Conservation (phyloP, 2,888 invertebrate species). For the Nemapogon koenigi region DNA sequence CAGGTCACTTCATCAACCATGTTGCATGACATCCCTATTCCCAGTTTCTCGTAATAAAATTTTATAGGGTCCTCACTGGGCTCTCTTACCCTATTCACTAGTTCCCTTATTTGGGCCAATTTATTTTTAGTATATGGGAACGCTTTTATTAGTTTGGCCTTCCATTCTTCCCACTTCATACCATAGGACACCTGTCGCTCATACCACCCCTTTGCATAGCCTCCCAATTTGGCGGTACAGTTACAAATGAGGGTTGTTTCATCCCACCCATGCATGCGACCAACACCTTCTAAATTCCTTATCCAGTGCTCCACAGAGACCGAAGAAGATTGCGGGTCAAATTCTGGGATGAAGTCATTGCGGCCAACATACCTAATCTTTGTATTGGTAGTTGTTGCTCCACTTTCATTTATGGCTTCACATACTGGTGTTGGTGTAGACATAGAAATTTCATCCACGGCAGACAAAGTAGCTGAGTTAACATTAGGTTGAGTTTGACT, state of each 20-base stretch:
- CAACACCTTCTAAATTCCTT: constrained; percentile 15
- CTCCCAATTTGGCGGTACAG: constrained; percentile 16
- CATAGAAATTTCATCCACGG: not conserved
- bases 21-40: constrained; percentile 15
- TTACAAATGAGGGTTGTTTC: constrained; percentile 17
- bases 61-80: constrained; percentile 14
- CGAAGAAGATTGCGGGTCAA: constrained; percentile 13
- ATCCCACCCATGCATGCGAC: constrained; percentile 18
- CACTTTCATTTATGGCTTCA: not conserved
- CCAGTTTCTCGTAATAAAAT: constrained; percentile 16
- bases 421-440: not conserved
- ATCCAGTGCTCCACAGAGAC: constrained; percentile 18
- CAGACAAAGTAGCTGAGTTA: not conserved
- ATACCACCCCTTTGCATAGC: constrained; percentile 19
- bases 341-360: constrained; percentile 14
- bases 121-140: constrained; percentile 15
- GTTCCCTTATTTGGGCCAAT: constrained; percentile 12
- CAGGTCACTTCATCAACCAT: constrained; percentile 13
- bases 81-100: constrained; percentile 12
- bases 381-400: not conserved
- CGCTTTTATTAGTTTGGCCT: constrained; percentile 11
- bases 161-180: constrained; percentile 15
- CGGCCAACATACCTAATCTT: constrained; percentile 15
- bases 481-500: constrained; percentile 1
- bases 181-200: constrained; percentile 14